Evolutionary conservation across 2,797 vertebrate species (phyloP), one percentile per base, ranked within the genome.

Genomic region (Brachyrhaphis roseni): DNA sequence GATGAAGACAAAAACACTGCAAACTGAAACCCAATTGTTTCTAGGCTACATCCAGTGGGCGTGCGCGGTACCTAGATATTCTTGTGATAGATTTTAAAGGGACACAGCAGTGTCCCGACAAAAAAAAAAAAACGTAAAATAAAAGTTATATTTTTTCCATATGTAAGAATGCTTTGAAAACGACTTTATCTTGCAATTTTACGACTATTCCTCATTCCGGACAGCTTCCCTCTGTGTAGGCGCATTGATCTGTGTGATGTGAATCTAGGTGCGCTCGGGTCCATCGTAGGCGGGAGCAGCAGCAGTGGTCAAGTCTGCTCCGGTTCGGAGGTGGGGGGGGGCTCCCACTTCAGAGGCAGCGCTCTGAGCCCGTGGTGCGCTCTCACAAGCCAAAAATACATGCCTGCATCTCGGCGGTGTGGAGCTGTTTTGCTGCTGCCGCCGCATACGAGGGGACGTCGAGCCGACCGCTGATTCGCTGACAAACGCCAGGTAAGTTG

Each of bases 231-330:
- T 2, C 23, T 1, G 36, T 39, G 20, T 12, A 1, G 64, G 20
- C 10, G 41, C 46, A 80, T 83, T 34, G 85, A 82, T 91, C 90
- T 90, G 83, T 47, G 0, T 5, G 79, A 71, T 84, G 55, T 49
- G 78, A 81, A 77, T 90, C 84, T 92, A 80, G 82, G 88, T 74
- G 80, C 39, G 76, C 78, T 2, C 84, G 7, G 84, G 84, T 82
- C 84, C 86, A 5, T 64, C 75, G 87, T 82, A 87, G 95, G 93
- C 92, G 93, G 93, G 92, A 86, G 83, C 86, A 90, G 78, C 71
- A 18, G 78, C 71, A 8, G 84, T n/a, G 92, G 92, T 92, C 90
- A 59, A 79, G 86, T 89, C 53, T 55, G 86, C 81, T 84, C 76
- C 7, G 73, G 8, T 88, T n/a, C 7, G 72, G 79, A 94, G 93